Evolutionary conservation across 2,888 invertebrate species (phyloP), one percentile per base, ranked within the genome.

Genomic region (Kuschelorhynchus macadamiae): DNA sequence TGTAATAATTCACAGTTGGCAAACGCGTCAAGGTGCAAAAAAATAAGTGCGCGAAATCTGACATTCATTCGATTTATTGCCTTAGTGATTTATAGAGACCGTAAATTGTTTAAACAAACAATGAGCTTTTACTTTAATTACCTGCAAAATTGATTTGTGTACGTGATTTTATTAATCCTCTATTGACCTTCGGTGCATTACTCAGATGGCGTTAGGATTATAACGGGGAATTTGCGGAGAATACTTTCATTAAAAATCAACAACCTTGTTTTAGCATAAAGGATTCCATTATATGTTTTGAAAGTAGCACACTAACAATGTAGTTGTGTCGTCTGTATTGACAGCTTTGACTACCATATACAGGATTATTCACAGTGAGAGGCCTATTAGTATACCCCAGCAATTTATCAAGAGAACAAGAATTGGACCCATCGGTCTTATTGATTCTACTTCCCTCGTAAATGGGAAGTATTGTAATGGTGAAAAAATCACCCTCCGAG

Each of bases 51-150:
- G 25, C 39, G 39, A 39, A 46, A 55, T 50, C 36, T 20, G 8
- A 39, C 12, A 12, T 39, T 17, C 21, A 53, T 33, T 62, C 20
- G 32, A 18, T 52, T 61, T 32, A 50, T 61, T 25, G 17, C 14
- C 25, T 33, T 25, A 11, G 17, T 49, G 55, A 32, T 57, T 64
- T 47, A 57, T 57, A 39, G 17, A 16, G 57, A 64, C 18, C 25
- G 12, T 50, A 39, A 49, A 56, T 49, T 20, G 49, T 18, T 32
- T 30, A 33, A 56, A 30, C 41, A 46, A 55, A 57, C 50, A 64
- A 56, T 49, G 50, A 16, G 42, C 64, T 55, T 49, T 63, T 55
- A 55, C 63, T 63, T 53, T 62, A 62, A 62, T 52, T 61, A 33
- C 17, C 33, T 18, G 14, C 12, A 12, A 32, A 12, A 18, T 57